These are phyloP conservation scores for Saccopteryx bilineata DNA, from an alignment of 2,113 vertebrate genomes.

Conservation along the genomic window DNA sequence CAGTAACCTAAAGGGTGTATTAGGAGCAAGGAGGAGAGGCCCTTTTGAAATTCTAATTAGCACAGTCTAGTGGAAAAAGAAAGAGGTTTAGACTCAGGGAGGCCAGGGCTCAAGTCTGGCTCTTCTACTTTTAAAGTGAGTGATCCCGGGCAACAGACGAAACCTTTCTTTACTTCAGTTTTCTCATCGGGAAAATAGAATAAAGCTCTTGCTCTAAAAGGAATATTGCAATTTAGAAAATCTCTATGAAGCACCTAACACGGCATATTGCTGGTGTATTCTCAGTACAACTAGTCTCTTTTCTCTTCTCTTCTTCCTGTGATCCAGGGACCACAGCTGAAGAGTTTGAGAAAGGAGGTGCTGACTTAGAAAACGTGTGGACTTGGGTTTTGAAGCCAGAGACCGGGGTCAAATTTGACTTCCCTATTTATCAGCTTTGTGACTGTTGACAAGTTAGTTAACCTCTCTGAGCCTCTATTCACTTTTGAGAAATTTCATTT, in stretches of 20 bases:
- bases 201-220: not conserved
- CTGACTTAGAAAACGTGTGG: not conserved
- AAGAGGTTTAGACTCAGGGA: not conserved
- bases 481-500: constrained; percentile 12
- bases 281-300: not conserved
- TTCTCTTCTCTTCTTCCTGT: not conserved
- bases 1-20: not conserved
- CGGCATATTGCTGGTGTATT: not conserved
- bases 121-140: not conserved
- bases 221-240: not conserved
- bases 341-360: not conserved
- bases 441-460: not conserved
- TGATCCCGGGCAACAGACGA: not conserved
- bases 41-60: not conserved
- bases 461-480: not conserved
- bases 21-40: not conserved
- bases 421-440: not conserved
- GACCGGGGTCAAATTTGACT: not conserved
- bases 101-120: not conserved
- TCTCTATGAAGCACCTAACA: not conserved
- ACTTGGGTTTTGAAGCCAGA: not conserved
- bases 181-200: constrained; percentile 9
- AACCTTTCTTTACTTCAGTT: not conserved
- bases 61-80: not conserved
- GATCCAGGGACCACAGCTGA: not conserved